Conservation (phyloP, 30 jellyfish, hydroid and myxozoan species). For the Hydractinia symbiolongicarpus region DNA sequence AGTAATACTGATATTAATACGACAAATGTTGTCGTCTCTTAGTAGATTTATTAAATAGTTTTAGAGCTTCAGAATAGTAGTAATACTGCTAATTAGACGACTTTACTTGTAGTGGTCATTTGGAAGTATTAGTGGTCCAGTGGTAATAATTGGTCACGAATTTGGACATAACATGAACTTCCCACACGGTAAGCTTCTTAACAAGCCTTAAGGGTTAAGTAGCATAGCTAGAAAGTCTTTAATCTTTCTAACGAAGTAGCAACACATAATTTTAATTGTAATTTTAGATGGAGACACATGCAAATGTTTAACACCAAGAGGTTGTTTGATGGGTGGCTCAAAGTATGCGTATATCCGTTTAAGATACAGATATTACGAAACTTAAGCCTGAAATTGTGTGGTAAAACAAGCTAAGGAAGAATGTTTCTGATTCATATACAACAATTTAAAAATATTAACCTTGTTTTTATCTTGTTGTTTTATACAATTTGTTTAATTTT, state of each 20-base stretch:
- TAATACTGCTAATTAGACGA: too few relatives aligned
- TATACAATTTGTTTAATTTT: neutral
- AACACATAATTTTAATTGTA: too few relatives aligned
- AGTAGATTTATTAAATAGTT: too few relatives aligned
- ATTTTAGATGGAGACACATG: slow-evolving; percentile 26
- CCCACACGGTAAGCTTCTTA: slow-evolving; percentile 52
- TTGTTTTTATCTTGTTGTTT: neutral
- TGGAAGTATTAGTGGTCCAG: slow-evolving; percentile 56
- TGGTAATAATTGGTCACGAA: slow-evolving; percentile 69
- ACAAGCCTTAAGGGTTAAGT: too few relatives aligned
- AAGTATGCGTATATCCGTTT: slow-evolving; percentile 37
- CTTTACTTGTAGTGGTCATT: slow-evolving; percentile 46
- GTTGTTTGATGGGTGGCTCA: slow-evolving; percentile 89
- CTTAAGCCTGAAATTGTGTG: too few relatives aligned
- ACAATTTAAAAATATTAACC: too few relatives aligned
- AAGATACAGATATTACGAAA: too few relatives aligned
- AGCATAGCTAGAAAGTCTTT: neutral
- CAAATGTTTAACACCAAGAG: slow-evolving; percentile 63
- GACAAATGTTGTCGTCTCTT: too few relatives aligned
- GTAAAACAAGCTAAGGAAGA: too few relatives aligned
- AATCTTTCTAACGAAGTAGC: too few relatives aligned
- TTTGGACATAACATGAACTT: slow-evolving; percentile 75
- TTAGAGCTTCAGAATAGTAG: too few relatives aligned
- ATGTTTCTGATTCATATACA: too few relatives aligned
- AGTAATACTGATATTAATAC: neutral